Evolutionary conservation across 2,797 vertebrate genomes (phyloP).

Genomic region (Acipenser oxyrinchus): DNA sequence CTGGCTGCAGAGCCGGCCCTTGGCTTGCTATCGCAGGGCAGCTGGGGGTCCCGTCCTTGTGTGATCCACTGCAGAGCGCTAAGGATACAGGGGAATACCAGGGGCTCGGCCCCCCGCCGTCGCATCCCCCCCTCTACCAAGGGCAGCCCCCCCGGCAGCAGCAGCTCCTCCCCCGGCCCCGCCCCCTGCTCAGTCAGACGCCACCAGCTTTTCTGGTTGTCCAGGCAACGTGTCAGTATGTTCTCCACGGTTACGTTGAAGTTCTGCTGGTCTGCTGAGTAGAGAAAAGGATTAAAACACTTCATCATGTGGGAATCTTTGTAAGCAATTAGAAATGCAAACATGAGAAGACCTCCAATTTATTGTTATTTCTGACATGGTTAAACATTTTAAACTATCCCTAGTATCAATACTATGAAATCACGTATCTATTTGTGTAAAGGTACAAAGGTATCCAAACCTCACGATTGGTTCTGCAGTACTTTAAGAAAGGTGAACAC

Average conservation of each 20-base stretch:
- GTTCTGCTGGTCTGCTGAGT: conserved; percentile 79
- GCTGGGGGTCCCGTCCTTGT: conserved; percentile 69
- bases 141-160: conserved; percentile 49
- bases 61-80: conserved; percentile 83
- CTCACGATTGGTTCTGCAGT: too few species aligned
- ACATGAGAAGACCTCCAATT: not conserved
- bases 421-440: too few species aligned
- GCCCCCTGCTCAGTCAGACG: conserved; percentile 45
- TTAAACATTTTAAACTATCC: too few species aligned
- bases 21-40: conserved; percentile 41
- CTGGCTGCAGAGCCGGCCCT: conserved; percentile 57
- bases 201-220: conserved; percentile 80
- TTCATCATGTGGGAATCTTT: too few species aligned
- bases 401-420: too few species aligned
- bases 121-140: conserved; percentile 28
- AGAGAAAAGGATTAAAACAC: too few species aligned
- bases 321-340: not conserved
- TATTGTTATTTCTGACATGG: not conserved
- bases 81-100: conserved; percentile 86
- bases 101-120: conserved; percentile 44
- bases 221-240: conserved; percentile 79
- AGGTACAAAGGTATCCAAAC: too few species aligned
- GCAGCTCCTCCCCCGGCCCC: conserved; percentile 25
- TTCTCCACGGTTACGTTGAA: conserved; percentile 85
- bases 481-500: too few species aligned